These are phyloP conservation scores for Drosophila tanythrix DNA, from an alignment of 2,888 invertebrate species.

Conservation along the genomic window DNA sequence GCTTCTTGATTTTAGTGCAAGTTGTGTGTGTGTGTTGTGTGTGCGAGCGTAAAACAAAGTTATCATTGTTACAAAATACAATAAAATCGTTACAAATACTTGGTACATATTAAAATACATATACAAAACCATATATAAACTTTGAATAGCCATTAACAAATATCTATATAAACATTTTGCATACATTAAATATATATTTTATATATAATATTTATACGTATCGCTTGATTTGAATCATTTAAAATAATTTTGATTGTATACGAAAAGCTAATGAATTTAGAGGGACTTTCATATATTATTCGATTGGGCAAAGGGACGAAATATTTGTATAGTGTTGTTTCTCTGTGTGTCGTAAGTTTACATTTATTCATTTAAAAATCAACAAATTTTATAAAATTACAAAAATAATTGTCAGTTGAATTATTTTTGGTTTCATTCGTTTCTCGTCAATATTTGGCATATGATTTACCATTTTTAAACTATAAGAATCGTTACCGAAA, in stretches of 20 bases:
- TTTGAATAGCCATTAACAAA: constrained; percentile 41
- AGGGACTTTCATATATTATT: constrained; percentile 45
- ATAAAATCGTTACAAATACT: constrained; percentile 47
- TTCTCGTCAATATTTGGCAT: constrained; percentile 69
- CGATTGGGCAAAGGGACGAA: constrained; percentile 62
- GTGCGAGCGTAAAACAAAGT: constrained; percentile 32
- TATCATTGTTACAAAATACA: constrained; percentile 38
- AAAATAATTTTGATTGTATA: constrained; percentile 61
- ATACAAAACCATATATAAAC: constrained; percentile 49
- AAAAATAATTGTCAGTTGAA: constrained; percentile 73
- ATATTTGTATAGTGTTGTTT: constrained; percentile 35
- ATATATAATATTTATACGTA: constrained; percentile 36
- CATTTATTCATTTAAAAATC: constrained; percentile 47
- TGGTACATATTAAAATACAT: constrained; percentile 50
- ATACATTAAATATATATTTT: constrained; percentile 45
- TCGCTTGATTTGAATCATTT: constrained; percentile 8
- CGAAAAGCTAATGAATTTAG: constrained; percentile 64
- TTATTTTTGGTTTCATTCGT: constrained; percentile 56
- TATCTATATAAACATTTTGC: constrained; percentile 50
- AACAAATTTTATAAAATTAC: constrained; percentile 80
- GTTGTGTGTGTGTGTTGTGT: constrained; percentile 24
- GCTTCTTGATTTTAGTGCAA: constrained; percentile 11
- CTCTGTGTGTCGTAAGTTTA: constrained; percentile 24
- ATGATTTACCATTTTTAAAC: constrained; percentile 64
- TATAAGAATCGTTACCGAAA: constrained; percentile 68